phyloP scores from a whole-genome alignment of 2,888 invertebrate species.

The Julus scanicus region DNA sequence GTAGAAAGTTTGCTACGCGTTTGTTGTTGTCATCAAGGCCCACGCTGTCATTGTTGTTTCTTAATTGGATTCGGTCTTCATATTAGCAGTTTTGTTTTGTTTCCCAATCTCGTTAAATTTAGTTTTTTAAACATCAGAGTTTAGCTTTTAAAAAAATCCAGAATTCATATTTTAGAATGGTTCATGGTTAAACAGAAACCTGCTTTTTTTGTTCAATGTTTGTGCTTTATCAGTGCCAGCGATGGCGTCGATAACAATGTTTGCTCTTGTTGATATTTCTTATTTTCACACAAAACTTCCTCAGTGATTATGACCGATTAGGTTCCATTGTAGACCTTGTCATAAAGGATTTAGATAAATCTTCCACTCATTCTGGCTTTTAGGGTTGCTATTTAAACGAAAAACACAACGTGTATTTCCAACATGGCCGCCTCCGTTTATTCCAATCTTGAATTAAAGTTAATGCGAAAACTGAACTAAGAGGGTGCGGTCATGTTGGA shows the following conservation, averaged over 20 bases:
- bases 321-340: neutral
- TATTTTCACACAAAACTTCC: neutral
- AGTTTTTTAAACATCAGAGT: no score
- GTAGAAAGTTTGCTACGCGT: neutral
- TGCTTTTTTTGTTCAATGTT: neutral
- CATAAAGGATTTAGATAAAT: constrained; percentile 1
- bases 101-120: neutral
- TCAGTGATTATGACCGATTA: neutral
- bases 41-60: neutral
- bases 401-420: neutral
- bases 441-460: no score
- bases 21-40: neutral
- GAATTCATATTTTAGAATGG: neutral
- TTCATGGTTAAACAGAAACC: neutral
- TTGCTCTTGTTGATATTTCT: neutral
- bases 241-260: neutral
- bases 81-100: neutral
- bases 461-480: no score
- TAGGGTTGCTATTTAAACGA: neutral
- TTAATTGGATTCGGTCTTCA: neutral
- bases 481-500: no score
- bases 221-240: neutral
- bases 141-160: neutral
- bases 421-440: no score
- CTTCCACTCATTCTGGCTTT: neutral